A percentile compares a stretch with the other conserved stretches of the same genome.
phyloP scores from a whole-genome alignment of 2,113 vertebrate species.

The Propithecus coquereli region DNA sequence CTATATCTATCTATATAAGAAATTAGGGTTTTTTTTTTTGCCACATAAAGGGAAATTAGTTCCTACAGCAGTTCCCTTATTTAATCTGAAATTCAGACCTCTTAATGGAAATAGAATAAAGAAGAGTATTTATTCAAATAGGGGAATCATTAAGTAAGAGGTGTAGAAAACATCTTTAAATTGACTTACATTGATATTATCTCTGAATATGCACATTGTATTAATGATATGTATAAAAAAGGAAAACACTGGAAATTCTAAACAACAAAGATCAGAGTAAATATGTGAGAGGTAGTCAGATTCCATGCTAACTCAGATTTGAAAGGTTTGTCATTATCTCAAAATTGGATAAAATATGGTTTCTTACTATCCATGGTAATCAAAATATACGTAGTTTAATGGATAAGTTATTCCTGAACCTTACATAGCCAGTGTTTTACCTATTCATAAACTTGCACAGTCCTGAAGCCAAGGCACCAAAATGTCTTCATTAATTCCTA shows the following conservation, averaged over 20 bases:
- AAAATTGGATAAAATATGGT: background rate
- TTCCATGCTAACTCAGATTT: background rate
- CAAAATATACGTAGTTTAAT: background rate
- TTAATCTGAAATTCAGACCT: conserved; percentile 7
- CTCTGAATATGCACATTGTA: background rate
- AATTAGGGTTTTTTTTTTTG: background rate
- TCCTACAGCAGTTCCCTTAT: background rate
- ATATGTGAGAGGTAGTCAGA: background rate
- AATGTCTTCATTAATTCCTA: rapidly evolving
- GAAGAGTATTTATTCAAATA: background rate
- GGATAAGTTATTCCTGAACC: background rate
- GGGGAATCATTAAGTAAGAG: background rate
- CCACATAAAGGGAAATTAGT: background rate
- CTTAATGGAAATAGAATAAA: background rate
- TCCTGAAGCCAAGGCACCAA: background rate
- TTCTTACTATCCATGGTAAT: background rate
- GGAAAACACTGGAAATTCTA: background rate
- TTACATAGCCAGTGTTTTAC: background rate
- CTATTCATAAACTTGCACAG: background rate
- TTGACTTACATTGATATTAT: background rate
- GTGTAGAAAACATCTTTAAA: background rate
- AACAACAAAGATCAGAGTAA: background rate
- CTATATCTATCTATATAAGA: background rate
- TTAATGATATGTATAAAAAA: background rate
- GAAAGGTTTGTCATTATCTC: background rate